phyloP scores from a whole-genome alignment of 2,113 vertebrate genomes.

The Bungarus multicinctus region DNA sequence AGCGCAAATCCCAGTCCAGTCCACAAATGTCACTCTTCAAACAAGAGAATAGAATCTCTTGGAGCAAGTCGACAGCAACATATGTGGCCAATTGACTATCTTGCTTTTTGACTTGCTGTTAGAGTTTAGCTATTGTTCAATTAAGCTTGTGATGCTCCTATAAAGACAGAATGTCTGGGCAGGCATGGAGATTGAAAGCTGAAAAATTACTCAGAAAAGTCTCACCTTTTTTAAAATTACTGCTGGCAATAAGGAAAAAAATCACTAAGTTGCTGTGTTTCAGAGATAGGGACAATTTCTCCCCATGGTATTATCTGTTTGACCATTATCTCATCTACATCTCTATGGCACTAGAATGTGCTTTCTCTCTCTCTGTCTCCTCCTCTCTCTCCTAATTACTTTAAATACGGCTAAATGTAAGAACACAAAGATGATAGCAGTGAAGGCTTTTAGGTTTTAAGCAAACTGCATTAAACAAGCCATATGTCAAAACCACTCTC shows the following conservation, averaged over 20 bases:
- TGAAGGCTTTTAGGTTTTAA: background rate
- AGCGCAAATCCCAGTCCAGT: conserved; percentile 31
- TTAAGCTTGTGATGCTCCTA: conserved; percentile 50
- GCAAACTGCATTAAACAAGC: background rate
- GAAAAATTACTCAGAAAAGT: conserved; percentile 35
- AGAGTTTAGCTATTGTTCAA: conserved; percentile 52
- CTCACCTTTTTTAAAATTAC: conserved; percentile 30
- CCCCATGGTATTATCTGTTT: background rate
- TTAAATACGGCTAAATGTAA: background rate
- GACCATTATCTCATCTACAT: background rate
- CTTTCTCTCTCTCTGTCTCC: background rate
- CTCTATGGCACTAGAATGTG: background rate
- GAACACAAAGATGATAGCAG: background rate
- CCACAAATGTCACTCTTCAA: conserved; percentile 46
- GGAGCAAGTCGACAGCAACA: conserved; percentile 22
- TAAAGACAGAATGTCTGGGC: conserved; percentile 51
- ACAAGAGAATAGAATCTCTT: conserved; percentile 18
- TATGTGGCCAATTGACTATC: conserved; percentile 37
- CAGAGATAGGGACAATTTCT: background rate
- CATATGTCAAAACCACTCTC: background rate
- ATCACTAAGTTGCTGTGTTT: background rate
- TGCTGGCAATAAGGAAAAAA: background rate
- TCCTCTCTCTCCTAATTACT: background rate
- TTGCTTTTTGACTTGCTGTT: conserved; percentile 52
- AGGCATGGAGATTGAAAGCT: conserved; percentile 46